Conservation (phyloP, 1,140 invertebrate genomes). For the Drosophila lowei region DNA sequence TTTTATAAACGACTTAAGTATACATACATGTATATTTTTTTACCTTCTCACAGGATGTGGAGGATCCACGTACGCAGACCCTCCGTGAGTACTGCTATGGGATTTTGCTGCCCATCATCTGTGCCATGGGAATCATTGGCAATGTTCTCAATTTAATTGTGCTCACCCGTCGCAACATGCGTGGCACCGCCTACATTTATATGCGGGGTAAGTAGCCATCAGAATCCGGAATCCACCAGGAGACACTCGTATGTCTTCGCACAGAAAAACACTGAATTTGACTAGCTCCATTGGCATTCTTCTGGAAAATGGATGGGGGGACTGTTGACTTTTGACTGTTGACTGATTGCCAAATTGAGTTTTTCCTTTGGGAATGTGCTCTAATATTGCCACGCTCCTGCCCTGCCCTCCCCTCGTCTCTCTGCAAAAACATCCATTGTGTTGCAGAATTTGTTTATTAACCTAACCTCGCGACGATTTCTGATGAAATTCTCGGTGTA, state of each 20-base stretch:
- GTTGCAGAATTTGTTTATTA: constrained; percentile 43
- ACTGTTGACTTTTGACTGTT: constrained; percentile 14
- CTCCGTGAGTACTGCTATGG: constrained; percentile 88
- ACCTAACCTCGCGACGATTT: constrained; percentile 24
- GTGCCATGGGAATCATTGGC: constrained; percentile 88
- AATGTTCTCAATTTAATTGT: constrained; percentile 90
- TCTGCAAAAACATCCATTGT: constrained; percentile 26
- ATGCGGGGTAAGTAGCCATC: constrained; percentile 87
- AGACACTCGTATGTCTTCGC: constrained; percentile 36
- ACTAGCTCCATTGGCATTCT: constrained; percentile 19
- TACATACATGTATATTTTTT: constrained; percentile 5
- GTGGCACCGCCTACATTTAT: constrained; percentile 90
- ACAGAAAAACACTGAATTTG: constrained; percentile 25
- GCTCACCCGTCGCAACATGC: constrained; percentile 89
- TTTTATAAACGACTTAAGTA: constrained; percentile 27
- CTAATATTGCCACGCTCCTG: constrained; percentile 18
- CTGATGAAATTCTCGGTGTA: constrained; percentile 17
- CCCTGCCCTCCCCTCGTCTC: background rate
- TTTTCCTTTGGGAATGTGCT: constrained; percentile 24
- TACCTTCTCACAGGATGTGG: constrained; percentile 60
- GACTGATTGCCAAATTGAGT: constrained; percentile 61
- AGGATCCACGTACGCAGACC: constrained; percentile 86
- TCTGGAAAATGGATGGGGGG: background rate
- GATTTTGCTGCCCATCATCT: constrained; percentile 88
- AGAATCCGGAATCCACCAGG: background rate